Evolutionary conservation across 2,113 vertebrate species (phyloP).

Genomic region (Poeciliopsis occidentalis): DNA sequence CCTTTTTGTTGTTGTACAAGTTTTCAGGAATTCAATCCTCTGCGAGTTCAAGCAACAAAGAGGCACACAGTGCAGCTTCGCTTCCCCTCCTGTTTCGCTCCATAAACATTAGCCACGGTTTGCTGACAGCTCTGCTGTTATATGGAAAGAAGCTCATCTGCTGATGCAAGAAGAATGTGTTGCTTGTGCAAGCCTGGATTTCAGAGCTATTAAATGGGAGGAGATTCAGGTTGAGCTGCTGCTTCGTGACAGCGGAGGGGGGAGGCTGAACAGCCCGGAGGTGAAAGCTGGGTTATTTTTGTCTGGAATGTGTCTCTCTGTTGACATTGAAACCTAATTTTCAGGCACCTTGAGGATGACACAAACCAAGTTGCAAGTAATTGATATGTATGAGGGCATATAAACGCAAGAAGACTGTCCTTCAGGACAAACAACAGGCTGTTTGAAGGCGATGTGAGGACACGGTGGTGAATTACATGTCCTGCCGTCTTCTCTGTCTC

Average conservation of each 20-base stretch:
- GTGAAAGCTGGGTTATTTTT: conserved; percentile 60
- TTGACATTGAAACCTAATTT: conserved; percentile 78
- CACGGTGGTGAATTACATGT: conserved; percentile 51
- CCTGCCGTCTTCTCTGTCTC: conserved; percentile 35
- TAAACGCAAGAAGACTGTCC: conserved; percentile 61
- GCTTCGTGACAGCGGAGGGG: conserved; percentile 13
- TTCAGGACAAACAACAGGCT: conserved; percentile 67
- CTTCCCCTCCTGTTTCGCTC: conserved; percentile 49
- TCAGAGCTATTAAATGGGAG: conserved; percentile 55
- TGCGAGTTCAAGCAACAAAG: conserved; percentile 63
- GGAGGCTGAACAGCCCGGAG: conserved; percentile 50
- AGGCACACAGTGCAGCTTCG: conserved; percentile 54
- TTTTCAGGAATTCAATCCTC: conserved; percentile 72
- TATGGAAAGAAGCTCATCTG: conserved; percentile 64
- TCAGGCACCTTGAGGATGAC: conserved; percentile 75
- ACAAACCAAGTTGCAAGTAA: conserved; percentile 67
- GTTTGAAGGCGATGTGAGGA: conserved; percentile 53
- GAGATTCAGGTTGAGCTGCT: conserved; percentile 58
- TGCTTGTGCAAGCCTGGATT: conserved; percentile 70
- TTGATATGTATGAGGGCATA: conserved; percentile 75
- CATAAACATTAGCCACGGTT: conserved; percentile 54
- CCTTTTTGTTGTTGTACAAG: conserved; percentile 60
- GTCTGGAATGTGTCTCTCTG: conserved; percentile 59
- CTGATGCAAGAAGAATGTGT: conserved; percentile 71
- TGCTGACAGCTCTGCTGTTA: conserved; percentile 68